Percentiles rank a stretch among this genome's conserved stretches.
Conservation (phyloP, 1,140 invertebrate genomes). For the Homalodisca vitripennis region DNA sequence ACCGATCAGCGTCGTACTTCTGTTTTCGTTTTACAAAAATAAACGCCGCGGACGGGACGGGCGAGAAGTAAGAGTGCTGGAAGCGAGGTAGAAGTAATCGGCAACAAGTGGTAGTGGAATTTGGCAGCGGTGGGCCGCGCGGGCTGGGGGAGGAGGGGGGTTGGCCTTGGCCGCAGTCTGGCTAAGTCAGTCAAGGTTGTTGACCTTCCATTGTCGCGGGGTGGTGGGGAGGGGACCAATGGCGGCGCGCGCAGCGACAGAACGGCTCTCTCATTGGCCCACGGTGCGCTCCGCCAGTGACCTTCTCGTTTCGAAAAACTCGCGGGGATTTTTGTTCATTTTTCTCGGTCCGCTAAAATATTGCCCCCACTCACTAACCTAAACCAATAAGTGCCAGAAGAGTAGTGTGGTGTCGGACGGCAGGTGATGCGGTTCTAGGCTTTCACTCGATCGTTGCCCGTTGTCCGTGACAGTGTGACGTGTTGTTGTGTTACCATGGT, state of each 20-base stretch:
- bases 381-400: constrained; percentile 11
- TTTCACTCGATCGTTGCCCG: constrained; percentile 34
- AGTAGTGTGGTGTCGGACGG: background rate
- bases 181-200: constrained; percentile 71
- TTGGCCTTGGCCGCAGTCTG: constrained; percentile 61
- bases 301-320: constrained; percentile 36
- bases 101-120: constrained; percentile 12
- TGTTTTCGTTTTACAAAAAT: background rate
- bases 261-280: constrained; percentile 28
- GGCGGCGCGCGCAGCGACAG: constrained; percentile 15
- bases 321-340: constrained; percentile 23
- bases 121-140: background rate
- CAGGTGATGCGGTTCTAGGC: background rate
- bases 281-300: constrained; percentile 36
- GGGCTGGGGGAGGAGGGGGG: background rate
- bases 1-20: too few relatives aligned
- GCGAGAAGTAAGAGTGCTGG: background rate
- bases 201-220: constrained; percentile 55
- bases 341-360: constrained; percentile 26
- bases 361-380: constrained; percentile 20
- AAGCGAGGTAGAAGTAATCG: background rate
- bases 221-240: constrained; percentile 34
- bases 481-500: constrained; percentile 11
- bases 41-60: background rate
- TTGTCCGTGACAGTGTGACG: background rate